Evolutionary conservation across 2,113 vertebrate genomes (phyloP).

Genomic region (Spermophilus dauricus): DNA sequence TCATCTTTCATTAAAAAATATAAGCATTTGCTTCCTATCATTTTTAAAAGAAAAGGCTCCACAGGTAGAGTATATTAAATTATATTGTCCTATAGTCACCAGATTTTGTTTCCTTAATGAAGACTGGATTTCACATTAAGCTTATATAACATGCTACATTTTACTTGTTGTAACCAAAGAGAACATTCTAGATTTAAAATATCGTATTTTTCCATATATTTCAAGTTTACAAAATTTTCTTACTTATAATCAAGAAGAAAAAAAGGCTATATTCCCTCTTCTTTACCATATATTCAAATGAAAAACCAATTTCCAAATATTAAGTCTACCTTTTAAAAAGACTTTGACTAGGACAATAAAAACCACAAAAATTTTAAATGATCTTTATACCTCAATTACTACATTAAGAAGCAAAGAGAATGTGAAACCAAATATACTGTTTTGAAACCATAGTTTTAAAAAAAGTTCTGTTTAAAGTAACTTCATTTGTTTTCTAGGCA

Average conservation of each 20-base stretch:
- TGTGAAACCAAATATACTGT: not conserved
- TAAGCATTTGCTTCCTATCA: not conserved
- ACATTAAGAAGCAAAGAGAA: conserved; percentile 43
- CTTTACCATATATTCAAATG: conserved; percentile 8
- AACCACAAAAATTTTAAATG: not conserved
- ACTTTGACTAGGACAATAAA: not conserved
- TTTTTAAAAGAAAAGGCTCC: conserved; percentile 45
- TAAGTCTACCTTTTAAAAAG: conserved; percentile 48
- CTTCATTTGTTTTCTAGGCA: conserved; percentile 5
- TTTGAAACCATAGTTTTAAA: conserved; percentile 38
- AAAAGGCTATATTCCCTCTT: not conserved
- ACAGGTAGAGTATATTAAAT: not conserved
- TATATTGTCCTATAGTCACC: not conserved
- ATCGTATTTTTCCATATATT: not conserved
- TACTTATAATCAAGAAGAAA: conserved; percentile 13
- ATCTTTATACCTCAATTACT: conserved; percentile 46
- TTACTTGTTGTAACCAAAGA: not conserved
- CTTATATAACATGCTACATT: not conserved
- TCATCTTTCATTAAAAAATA: not conserved
- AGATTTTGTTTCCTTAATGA: conserved; percentile 53
- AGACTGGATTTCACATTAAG: conserved; percentile 24
- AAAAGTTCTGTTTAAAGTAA: conserved; percentile 55
- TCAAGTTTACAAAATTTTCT: not conserved
- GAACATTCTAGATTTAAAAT: not conserved
- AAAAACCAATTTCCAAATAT: conserved; percentile 45